phyloP scores from a whole-genome alignment of 92 coral and sea anemone species.

The Palythoa heliodiscus region DNA sequence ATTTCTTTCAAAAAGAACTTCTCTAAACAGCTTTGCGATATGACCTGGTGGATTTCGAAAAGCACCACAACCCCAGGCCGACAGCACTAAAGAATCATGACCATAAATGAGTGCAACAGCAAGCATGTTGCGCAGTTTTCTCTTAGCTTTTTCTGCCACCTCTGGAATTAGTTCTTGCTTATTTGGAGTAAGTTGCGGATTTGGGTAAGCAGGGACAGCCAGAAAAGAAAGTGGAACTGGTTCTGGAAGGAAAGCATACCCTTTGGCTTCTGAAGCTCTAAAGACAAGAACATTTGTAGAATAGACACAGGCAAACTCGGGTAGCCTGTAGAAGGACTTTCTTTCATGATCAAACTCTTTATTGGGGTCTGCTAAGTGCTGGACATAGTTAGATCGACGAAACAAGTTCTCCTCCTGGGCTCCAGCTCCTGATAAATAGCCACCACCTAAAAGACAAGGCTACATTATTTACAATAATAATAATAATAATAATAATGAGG shows the following conservation, averaged over 20 bases:
- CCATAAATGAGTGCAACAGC: conserved; percentile 67
- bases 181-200: conserved; percentile 59
- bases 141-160: conserved; percentile 68
- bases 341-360: conserved; percentile 69
- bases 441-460: conserved; percentile 66
- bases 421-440: conserved; percentile 83
- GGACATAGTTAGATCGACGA: conserved; percentile 83
- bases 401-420: conserved; percentile 91
- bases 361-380: conserved; percentile 83
- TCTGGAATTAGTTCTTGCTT: conserved; percentile 55
- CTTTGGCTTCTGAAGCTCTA: conserved; percentile 76
- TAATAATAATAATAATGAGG: not conserved
- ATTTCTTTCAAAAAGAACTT: conserved; percentile 57
- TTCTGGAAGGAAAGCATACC: conserved; percentile 71
- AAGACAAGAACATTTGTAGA: conserved; percentile 80
- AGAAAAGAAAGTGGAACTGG: conserved; percentile 80
- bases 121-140: conserved; percentile 71
- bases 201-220: conserved; percentile 74
- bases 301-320: conserved; percentile 80
- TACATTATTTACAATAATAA: not conserved
- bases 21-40: conserved; percentile 74
- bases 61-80: conserved; percentile 94
- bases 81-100: conserved; percentile 80
- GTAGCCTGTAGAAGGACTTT: conserved; percentile 67
- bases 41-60: conserved; percentile 85